These are phyloP conservation scores for Lepidocyrtinus sp. DNA, from an alignment of 2,888 invertebrate species.

Conservation along the genomic window DNA sequence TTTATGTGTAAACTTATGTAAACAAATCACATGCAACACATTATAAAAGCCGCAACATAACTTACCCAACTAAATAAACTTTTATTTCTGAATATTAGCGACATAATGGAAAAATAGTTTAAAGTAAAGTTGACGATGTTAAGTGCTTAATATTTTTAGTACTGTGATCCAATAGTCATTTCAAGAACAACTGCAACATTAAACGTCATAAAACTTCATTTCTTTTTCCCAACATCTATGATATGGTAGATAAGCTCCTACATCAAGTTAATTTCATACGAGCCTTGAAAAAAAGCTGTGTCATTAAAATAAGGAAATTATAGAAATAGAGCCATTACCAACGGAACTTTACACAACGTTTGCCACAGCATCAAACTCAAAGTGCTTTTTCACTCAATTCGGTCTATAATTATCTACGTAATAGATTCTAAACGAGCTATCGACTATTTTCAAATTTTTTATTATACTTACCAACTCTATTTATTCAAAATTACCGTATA, in stretches of 20 bases:
- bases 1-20: background rate
- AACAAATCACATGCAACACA: background rate
- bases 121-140: too few relatives aligned
- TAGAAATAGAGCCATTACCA: constrained; percentile 15
- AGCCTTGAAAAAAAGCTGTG: constrained; percentile 1
- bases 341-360: constrained; percentile 25
- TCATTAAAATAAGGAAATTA: background rate
- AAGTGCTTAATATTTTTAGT: background rate
- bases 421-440: background rate
- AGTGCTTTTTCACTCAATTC: constrained; percentile 25
- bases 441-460: background rate
- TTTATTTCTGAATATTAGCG: background rate
- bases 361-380: constrained; percentile 27
- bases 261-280: background rate
- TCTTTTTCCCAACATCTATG: background rate
- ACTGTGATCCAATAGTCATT: background rate
- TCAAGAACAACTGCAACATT: too few relatives aligned
- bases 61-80: background rate
- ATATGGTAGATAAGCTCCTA: background rate
- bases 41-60: background rate
- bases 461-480: constrained; percentile 15
- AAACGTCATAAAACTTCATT: background rate
- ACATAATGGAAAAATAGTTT: background rate
- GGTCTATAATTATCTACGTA: background rate
- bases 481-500: too few relatives aligned